Evolutionary conservation across 2,113 vertebrate genomes (phyloP).

Genomic region (Percopsis transmontana): DNA sequence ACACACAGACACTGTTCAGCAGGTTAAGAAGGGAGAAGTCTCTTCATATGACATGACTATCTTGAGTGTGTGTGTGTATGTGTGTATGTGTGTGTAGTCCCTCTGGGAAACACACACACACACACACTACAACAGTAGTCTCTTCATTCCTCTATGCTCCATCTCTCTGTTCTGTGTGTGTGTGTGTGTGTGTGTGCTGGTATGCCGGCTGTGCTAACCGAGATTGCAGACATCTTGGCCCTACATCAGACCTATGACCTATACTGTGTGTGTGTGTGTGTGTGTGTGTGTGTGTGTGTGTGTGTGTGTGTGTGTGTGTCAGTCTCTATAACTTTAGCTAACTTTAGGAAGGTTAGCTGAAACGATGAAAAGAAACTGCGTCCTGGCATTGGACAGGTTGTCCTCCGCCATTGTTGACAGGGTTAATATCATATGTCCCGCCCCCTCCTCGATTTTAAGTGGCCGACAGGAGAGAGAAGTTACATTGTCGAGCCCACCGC

Average conservation of each 20-base stretch:
- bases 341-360: too few relatives aligned
- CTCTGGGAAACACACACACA: constrained; percentile 7
- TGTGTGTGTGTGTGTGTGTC: constrained; percentile 5
- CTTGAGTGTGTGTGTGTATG: neutral
- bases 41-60: neutral
- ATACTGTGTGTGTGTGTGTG: constrained; percentile 1
- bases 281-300: constrained; percentile 1
- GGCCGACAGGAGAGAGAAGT: too few relatives aligned
- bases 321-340: constrained; percentile 11
- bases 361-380: too few relatives aligned
- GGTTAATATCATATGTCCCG: too few relatives aligned
- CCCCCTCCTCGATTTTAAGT: too few relatives aligned
- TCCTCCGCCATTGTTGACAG: too few relatives aligned
- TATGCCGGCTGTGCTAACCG: constrained; percentile 44
- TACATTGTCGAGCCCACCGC: too few relatives aligned
- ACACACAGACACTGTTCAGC: neutral
- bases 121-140: neutral
- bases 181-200: constrained; percentile 36
- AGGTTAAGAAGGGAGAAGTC: constrained; percentile 8
- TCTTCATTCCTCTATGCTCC: neutral
- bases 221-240: constrained; percentile 60
- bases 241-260: constrained; percentile 33
- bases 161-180: constrained; percentile 5
- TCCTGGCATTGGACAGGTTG: too few relatives aligned
- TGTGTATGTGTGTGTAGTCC: neutral